These are phyloP conservation scores for Cotesia congregata DNA, from an alignment of 2,888 invertebrate genomes.

Conservation along the genomic window DNA sequence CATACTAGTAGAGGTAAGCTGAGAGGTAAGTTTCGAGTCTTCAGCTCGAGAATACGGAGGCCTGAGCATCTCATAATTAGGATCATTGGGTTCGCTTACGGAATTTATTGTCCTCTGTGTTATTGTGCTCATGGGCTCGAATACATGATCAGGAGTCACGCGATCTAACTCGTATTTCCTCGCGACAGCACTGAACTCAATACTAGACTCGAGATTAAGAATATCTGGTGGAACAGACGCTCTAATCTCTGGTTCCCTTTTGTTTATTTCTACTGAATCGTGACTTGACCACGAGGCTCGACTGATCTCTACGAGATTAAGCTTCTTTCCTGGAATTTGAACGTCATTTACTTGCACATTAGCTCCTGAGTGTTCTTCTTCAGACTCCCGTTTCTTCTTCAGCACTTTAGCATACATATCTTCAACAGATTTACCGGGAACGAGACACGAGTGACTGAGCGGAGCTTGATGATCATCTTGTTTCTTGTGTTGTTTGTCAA, in stretches of 20 bases:
- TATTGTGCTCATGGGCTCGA: slow-evolving; percentile 71
- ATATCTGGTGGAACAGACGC: slow-evolving; percentile 39
- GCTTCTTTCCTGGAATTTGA: slow-evolving; percentile 53
- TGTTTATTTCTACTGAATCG: slow-evolving; percentile 61
- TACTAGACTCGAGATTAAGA: slow-evolving; percentile 52
- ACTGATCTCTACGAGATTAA: slow-evolving; percentile 61
- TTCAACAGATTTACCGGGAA: slow-evolving; percentile 77
- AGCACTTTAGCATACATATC: slow-evolving; percentile 92
- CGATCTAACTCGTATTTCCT: slow-evolving; percentile 71
- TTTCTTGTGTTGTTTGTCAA: slow-evolving; percentile 63
- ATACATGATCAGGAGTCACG: slow-evolving; percentile 74
- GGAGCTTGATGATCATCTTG: slow-evolving; percentile 58
- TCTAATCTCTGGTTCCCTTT: slow-evolving; percentile 54
- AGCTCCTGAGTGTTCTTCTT: slow-evolving; percentile 63
- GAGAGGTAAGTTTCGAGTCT: slow-evolving; percentile 24
- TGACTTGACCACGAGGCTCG: slow-evolving; percentile 66
- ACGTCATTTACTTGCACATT: slow-evolving; percentile 26
- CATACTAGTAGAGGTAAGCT: slow-evolving; percentile 25
- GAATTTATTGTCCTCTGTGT: slow-evolving; percentile 44
- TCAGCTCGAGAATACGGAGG: slow-evolving; percentile 68
- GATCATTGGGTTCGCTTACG: slow-evolving; percentile 72
- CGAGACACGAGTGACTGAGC: slow-evolving; percentile 50
- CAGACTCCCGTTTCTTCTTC: slow-evolving; percentile 74
- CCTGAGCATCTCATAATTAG: slow-evolving; percentile 84
- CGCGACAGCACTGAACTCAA: slow-evolving; percentile 51